Evolutionary conservation across 2,888 invertebrate genomes (phyloP).

Genomic region (Cheilosia impressa): DNA sequence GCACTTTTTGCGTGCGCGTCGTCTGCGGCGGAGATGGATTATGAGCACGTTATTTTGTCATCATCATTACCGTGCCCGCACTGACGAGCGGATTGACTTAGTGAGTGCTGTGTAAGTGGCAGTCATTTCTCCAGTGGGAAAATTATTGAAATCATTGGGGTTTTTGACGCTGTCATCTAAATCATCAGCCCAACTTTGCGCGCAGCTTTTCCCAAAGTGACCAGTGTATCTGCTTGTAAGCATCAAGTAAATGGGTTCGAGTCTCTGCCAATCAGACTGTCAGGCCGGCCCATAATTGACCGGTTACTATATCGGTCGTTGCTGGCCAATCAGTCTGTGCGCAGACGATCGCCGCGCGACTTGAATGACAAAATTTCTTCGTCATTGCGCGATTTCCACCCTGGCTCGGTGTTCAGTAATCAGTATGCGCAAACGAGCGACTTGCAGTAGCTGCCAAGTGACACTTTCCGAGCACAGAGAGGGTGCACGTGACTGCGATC

Average conservation of each 20-base stretch:
- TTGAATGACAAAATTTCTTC: slow-evolving; percentile 69
- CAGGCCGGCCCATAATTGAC: slow-evolving; percentile 74
- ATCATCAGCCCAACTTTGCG: slow-evolving; percentile 28
- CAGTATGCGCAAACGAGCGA: slow-evolving; percentile 68
- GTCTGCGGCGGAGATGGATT: slow-evolving; percentile 67
- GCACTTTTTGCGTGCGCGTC: slow-evolving; percentile 14
- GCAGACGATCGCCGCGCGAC: slow-evolving; percentile 50
- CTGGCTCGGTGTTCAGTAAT: slow-evolving; percentile 33
- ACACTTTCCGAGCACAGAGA: slow-evolving; percentile 61
- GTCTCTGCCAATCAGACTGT: slow-evolving; percentile 74
- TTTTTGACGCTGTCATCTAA: slow-evolving; percentile 48
- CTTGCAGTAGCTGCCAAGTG: slow-evolving; percentile 65
- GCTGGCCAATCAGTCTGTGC: slow-evolving; percentile 64
- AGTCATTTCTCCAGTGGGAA: slow-evolving; percentile 69
- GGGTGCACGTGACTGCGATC: slow-evolving; percentile 65
- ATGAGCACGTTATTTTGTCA: slow-evolving; percentile 75
- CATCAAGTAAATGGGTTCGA: slow-evolving; percentile 66
- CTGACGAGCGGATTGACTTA: slow-evolving; percentile 39
- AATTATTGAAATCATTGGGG: slow-evolving; percentile 63
- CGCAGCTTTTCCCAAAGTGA: slow-evolving; percentile 66
- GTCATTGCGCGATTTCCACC: slow-evolving; percentile 6
- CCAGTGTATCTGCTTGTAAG: slow-evolving; percentile 57
- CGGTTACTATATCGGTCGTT: slow-evolving; percentile 55
- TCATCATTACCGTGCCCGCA: slow-evolving; percentile 64
- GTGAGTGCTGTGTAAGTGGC: slow-evolving; percentile 56